Evolutionary conservation across 30 jellyfish, hydroid and myxozoan genomes (phyloP).

Genomic region (Phacellophora camtschatica): DNA sequence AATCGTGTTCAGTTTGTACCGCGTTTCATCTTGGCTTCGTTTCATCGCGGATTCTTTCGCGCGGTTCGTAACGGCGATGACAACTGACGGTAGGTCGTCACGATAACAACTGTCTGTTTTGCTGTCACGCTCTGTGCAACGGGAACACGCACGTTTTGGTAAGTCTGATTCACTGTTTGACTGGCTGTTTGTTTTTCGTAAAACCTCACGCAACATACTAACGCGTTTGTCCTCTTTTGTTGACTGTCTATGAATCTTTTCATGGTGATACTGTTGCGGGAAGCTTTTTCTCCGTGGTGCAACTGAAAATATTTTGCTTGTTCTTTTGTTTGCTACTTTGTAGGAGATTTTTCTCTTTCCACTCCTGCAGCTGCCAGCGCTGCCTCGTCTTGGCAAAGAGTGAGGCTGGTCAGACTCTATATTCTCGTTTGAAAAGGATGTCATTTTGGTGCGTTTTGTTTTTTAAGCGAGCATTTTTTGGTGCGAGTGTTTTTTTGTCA

Average conservation of each 20-base stretch:
- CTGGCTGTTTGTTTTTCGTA: not conserved
- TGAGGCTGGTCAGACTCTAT: too few relatives aligned
- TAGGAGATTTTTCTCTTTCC: not conserved
- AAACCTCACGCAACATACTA: not conserved
- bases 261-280: not conserved
- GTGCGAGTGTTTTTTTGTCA: too few relatives aligned
- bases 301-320: not conserved
- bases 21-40: conserved; percentile 35
- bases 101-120: too few relatives aligned
- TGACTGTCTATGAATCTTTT: not conserved
- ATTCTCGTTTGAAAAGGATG: too few relatives aligned
- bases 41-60: conserved; percentile 47
- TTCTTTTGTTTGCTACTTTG: not conserved
- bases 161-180: not conserved
- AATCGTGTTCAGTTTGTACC: conserved; percentile 48
- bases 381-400: too few relatives aligned
- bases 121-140: too few relatives aligned
- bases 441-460: too few relatives aligned
- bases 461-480: too few relatives aligned
- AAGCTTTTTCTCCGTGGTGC: not conserved
- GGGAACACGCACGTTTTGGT: too few relatives aligned
- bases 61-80: conserved; percentile 61
- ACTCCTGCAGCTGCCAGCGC: too few relatives aligned
- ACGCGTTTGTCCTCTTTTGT: not conserved
- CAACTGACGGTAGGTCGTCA: conserved; percentile 40